A percentile compares a stretch with the other conserved stretches of the same genome.
These are phyloP conservation scores for Fragum whitleyi DNA, from an alignment of 2,888 invertebrate species.

Conservation along the genomic window DNA sequence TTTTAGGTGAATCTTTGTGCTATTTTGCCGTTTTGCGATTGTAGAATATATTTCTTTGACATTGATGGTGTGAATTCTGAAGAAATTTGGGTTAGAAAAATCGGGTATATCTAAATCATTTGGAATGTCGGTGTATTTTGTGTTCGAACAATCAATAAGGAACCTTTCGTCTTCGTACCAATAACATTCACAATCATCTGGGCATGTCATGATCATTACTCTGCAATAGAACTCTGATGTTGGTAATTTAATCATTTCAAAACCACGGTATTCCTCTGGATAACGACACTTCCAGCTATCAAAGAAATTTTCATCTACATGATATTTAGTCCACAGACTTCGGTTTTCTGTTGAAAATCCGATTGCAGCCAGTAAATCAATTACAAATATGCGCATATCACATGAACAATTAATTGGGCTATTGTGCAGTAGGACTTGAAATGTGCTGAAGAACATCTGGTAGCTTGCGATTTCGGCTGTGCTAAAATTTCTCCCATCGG, in stretches of 20 bases:
- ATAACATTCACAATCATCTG: background rate
- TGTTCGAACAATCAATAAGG: constrained; percentile 1
- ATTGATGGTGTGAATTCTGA: background rate
- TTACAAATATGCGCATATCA: constrained; percentile 13
- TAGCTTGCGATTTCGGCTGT: background rate
- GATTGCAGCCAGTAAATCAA: background rate
- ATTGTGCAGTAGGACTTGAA: background rate
- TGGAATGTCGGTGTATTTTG: constrained; percentile 7
- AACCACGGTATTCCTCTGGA: background rate
- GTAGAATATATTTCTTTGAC: background rate
- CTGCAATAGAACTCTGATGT: constrained; percentile 15
- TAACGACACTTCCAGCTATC: constrained; percentile 5
- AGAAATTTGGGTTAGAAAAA: background rate
- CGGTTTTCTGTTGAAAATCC: background rate
- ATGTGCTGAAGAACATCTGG: constrained; percentile 16
- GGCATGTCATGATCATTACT: background rate
- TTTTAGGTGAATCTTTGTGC: background rate
- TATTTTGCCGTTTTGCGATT: background rate
- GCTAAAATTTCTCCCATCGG: constrained; percentile 9
- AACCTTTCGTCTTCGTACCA: background rate
- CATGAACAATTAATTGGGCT: constrained; percentile 2
- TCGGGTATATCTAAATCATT: background rate
- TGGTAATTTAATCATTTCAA: background rate
- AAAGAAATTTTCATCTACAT: background rate
- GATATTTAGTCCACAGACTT: too few species aligned